These are phyloP conservation scores for Coptodon bakossiorum DNA, from an alignment of 2,113 vertebrate genomes.

Conservation along the genomic window DNA sequence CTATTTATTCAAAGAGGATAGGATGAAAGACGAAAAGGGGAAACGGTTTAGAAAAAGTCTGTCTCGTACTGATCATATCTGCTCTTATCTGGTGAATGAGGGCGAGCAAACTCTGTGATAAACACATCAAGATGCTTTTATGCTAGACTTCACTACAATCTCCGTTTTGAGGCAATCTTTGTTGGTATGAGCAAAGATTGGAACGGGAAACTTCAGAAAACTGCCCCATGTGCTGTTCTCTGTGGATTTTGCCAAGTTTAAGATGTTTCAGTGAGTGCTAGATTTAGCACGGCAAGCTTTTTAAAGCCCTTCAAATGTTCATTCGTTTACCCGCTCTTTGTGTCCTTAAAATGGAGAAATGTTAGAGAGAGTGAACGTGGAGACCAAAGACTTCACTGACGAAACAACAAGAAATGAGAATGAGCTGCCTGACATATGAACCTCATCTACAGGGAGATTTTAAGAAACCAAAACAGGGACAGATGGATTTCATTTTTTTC, in stretches of 20 bases:
- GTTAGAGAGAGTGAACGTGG: not conserved
- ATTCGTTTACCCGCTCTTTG: not conserved
- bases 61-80: conserved; percentile 25
- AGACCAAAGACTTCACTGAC: not conserved
- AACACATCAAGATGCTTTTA: conserved; percentile 26
- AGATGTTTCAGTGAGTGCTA: not conserved
- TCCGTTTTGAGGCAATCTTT: not conserved
- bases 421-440: not conserved
- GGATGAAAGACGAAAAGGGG: conserved; percentile 9
- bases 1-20: not conserved
- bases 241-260: not conserved
- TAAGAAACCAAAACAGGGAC: not conserved
- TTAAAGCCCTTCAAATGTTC: not conserved
- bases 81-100: conserved; percentile 41
- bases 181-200: not conserved
- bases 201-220: not conserved
- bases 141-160: not conserved
- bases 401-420: not conserved
- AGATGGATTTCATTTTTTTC: not conserved
- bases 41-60: conserved; percentile 24
- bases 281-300: not conserved
- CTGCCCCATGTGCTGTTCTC: not conserved
- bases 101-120: conserved; percentile 14
- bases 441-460: not conserved
- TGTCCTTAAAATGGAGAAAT: conserved; percentile 2